Evolutionary conservation across 2,113 vertebrate species (phyloP).

Genomic region (Stictonetta naevosa): DNA sequence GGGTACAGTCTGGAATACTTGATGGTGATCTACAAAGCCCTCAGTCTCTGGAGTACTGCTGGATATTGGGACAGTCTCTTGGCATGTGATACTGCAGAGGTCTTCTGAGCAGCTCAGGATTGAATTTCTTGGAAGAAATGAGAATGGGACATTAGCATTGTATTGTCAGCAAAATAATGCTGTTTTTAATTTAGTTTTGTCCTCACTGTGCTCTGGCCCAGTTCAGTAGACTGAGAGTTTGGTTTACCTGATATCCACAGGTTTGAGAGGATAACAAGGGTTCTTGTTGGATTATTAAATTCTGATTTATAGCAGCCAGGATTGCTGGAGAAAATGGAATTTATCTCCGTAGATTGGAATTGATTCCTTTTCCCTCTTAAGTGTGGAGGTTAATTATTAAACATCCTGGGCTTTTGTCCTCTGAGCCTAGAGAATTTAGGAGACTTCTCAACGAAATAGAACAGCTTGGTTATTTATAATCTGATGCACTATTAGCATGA

Average conservation of each 20-base stretch:
- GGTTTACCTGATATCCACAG: not conserved
- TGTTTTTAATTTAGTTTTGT: not conserved
- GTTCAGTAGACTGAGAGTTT: not conserved
- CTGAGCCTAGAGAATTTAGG: not conserved
- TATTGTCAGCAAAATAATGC: not conserved
- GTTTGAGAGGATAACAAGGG: not conserved
- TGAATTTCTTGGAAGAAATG: not conserved
- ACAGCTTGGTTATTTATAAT: constrained; percentile 16
- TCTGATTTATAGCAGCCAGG: not conserved
- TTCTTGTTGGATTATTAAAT: not conserved
- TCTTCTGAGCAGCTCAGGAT: not conserved
- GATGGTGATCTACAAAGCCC: constrained; percentile 19
- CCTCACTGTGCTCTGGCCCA: not conserved
- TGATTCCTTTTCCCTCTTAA: constrained; percentile 50
- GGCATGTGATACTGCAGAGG: not conserved
- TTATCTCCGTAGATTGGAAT: constrained; percentile 3
- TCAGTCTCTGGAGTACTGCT: not conserved
- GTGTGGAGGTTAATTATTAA: constrained; percentile 52
- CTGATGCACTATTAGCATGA: not conserved
- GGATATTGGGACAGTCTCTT: not conserved
- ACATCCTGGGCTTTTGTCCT: not conserved
- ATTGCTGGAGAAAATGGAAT: not conserved
- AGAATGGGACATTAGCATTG: not conserved
- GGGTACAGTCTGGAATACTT: constrained; percentile 17
- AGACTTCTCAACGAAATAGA: not conserved